Base-by-base conservation (phyloP, 1,140 invertebrate species). In the Drosophila fuyamai region DNA sequence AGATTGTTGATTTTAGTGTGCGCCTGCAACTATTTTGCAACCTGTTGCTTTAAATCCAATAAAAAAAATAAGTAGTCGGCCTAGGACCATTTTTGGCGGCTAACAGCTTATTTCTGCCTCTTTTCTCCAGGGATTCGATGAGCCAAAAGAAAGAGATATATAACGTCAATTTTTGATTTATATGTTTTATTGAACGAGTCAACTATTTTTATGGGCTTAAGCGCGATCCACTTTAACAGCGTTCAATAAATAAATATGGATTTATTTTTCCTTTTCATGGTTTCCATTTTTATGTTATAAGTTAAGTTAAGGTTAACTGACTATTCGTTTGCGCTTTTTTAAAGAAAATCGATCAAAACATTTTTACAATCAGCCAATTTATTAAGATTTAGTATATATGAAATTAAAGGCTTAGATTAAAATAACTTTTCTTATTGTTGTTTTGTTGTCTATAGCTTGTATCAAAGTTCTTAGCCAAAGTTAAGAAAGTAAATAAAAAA, bases 11-110 rank as follows among this genome's bases (percentile, higher is more conserved):
- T 36, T 36, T 23, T 23, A 40, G 36, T 60, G 36, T 67, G 43
- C 32, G 50, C 77, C 71, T 79, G 70, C 56, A 73, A 57, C 62
- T 76, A 83, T 83, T 76, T 88, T 86, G 83, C 84, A 88, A 89
- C 84, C 68, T 63, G 79, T 80, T 82, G 47, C 43, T 16, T 6
- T 10, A 16, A 78, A 65, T 59, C 62, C 56, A 10, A 8, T 9
- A 4, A 38, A 62, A 68, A 79, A 77, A 78, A 59, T 63, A 46
- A 63, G 50, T 51, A 43, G 50, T 55, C 58, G 57, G 56, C 63
- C 58, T 67, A 44, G 61, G 80, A 36, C 83, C 81, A 89, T 88
- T 79, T 86, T 76, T 55, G 83, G 55, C 55, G 55, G 59, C 73
- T 16, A 55, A 76, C 54, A 76, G 60, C 61, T 38, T 70, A 58